Evolutionary conservation across 2,113 vertebrate genomes (phyloP).

Genomic region (Glareola pratincola): DNA sequence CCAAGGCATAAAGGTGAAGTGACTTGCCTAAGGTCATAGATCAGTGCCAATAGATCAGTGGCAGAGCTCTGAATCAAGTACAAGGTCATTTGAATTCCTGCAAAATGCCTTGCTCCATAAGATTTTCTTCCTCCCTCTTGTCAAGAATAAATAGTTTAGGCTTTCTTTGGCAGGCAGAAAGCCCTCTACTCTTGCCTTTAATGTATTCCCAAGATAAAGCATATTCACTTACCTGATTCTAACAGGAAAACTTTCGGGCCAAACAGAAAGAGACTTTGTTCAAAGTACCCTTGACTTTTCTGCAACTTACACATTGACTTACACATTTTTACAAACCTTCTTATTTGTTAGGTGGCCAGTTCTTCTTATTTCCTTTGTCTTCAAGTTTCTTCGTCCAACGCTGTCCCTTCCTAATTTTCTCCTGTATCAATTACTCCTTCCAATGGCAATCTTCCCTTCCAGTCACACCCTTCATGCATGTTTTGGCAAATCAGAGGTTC

Average conservation of each 20-base stretch:
- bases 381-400: not conserved
- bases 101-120: constrained; percentile 14
- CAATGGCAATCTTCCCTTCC: not conserved
- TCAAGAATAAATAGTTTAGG: constrained; percentile 7
- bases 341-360: not conserved
- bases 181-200: not conserved
- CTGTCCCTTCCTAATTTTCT: not conserved
- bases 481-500: not conserved
- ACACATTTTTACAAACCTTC: not conserved
- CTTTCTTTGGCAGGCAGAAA: constrained; percentile 8
- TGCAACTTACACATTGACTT: not conserved
- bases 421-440: not conserved
- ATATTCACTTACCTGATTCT: not conserved
- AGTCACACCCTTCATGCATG: not conserved
- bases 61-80: not conserved
- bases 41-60: not conserved
- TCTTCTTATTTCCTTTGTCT: not conserved
- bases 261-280: not conserved
- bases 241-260: not conserved
- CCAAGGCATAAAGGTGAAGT: constrained; percentile 29
- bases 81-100: constrained; percentile 4
- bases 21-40: constrained; percentile 41
- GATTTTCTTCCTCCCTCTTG: not conserved
- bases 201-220: constrained; percentile 1
- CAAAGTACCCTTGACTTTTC: not conserved